These are phyloP conservation scores for Lepidurus packardi DNA, from an alignment of 1,140 invertebrate species.

Conservation along the genomic window DNA sequence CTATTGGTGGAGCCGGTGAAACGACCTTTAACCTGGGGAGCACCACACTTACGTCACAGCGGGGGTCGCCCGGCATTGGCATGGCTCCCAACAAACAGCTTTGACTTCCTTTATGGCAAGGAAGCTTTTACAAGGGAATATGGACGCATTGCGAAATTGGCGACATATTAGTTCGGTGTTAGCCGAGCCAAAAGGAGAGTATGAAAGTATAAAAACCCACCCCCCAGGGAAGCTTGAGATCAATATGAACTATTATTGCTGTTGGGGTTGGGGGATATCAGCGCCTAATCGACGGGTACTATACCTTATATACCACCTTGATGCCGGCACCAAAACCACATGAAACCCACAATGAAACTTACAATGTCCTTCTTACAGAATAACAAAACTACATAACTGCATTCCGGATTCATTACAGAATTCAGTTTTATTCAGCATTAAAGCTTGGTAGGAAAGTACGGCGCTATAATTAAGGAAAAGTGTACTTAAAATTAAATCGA, in stretches of 20 bases:
- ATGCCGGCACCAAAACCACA: too few species aligned
- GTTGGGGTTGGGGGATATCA: neutral
- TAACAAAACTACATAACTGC: too few species aligned
- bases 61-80: neutral
- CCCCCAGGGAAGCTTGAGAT: neutral
- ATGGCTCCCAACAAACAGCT: slow-evolving; percentile 8
- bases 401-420: too few species aligned
- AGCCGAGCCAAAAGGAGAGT: neutral
- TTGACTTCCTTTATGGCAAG: neutral
- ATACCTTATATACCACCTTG: too few species aligned
- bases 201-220: neutral
- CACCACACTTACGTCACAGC: neutral
- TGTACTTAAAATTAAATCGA: too few species aligned
- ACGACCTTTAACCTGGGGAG: neutral
- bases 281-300: too few species aligned
- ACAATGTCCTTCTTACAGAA: too few species aligned
- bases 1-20: slow-evolving; percentile 1
- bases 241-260: neutral
- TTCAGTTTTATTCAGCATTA: too few species aligned
- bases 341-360: too few species aligned
- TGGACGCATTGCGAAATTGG: neutral
- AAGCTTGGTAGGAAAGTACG: too few species aligned
- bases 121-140: neutral
- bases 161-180: slow-evolving; percentile 9
- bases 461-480: too few species aligned